Base-by-base conservation (phyloP, 2,888 invertebrate species). In the Xanthorhoe spadicearia region DNA sequence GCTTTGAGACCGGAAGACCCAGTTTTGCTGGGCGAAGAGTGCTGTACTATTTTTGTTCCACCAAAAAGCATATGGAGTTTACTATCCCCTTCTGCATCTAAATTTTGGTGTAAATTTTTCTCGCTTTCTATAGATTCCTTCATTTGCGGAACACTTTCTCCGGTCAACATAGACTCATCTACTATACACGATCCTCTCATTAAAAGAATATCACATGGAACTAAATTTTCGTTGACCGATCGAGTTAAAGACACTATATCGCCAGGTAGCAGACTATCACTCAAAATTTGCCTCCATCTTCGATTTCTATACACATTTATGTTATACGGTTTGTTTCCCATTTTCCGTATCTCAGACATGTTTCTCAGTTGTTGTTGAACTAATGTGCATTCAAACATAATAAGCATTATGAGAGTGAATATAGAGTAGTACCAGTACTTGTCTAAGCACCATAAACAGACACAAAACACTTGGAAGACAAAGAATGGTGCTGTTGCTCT, bases 381-480 rank as follows among this genome's bases (percentile, higher is more conserved):
- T 61, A 99, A 94, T 0, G 99, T 99, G 75, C 98, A 99, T 87
- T 99, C 99, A 85, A 99, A 99, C 80, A 98, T 95, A 28, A 99
- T 95, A 63, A 99, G 94, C 99, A 99, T 99, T 60, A 98, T 95
- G 0, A 99, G 94, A 0, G 99, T 99, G 86, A 99, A 99, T 67
- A 99, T 95, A 61, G 98, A 98, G 88, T 99, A 99, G 86, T 99
- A 97, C 99, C 99, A 99, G 89, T 99, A 99, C 84, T 99, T 99
- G 85, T 99, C 99, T 74, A 99, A 94, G 90, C 99, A 99, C 99
- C 99, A 99, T 2, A 99, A 93, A 10, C 97, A 97, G 53, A 99
- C 99, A 83, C 99, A 99, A 86, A 99, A 99, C 65, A 99, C 98
- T 96, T 99, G 99, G 89, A 99, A 99, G 5, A 99, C 99, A 89